Evolutionary conservation across 2,797 vertebrate genomes (phyloP).

Genomic region (Cottoperca gobio): DNA sequence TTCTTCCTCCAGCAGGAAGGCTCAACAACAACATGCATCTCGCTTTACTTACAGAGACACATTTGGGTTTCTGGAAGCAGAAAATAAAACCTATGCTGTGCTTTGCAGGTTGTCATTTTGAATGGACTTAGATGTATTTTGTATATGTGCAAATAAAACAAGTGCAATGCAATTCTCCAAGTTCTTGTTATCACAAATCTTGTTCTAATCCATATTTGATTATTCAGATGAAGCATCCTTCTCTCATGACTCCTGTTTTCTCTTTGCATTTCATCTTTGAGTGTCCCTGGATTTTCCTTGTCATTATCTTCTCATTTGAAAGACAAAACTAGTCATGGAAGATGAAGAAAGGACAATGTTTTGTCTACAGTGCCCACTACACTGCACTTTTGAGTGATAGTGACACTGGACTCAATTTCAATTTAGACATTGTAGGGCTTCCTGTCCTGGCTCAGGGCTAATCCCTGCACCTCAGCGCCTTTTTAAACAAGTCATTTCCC

Average conservation of each 20-base stretch:
- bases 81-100: slow-evolving; percentile 13
- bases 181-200: slow-evolving; percentile 40
- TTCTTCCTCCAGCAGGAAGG: slow-evolving; percentile 68
- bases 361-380: slow-evolving; percentile 7
- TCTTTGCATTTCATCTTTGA: slow-evolving; percentile 75
- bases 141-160: slow-evolving; percentile 68
- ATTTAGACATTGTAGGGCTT: slow-evolving; percentile 70
- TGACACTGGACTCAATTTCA: slow-evolving; percentile 67
- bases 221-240: slow-evolving; percentile 79
- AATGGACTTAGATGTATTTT: slow-evolving; percentile 44
- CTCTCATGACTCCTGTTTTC: slow-evolving; percentile 31
- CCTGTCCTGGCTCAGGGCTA: slow-evolving; percentile 76
- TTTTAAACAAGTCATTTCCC: slow-evolving; percentile 78
- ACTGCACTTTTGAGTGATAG: slow-evolving; percentile 36
- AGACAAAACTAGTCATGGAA: slow-evolving; percentile 73
- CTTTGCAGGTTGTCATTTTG: slow-evolving; percentile 31
- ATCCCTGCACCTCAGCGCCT: slow-evolving; percentile 79
- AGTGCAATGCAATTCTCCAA: slow-evolving; percentile 7
- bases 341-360: slow-evolving; percentile 32
- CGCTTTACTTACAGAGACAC: slow-evolving; percentile 8
- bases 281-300: slow-evolving; percentile 70
- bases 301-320: slow-evolving; percentile 80
- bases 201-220: slow-evolving; percentile 76
- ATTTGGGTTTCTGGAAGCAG: slow-evolving; percentile 17
- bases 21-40: slow-evolving; percentile 51